Percentiles rank a stretch among this genome's conserved stretches.
These are phyloP conservation scores for Meandrusa payeni DNA, from an alignment of 2,888 invertebrate species.

Conservation along the genomic window DNA sequence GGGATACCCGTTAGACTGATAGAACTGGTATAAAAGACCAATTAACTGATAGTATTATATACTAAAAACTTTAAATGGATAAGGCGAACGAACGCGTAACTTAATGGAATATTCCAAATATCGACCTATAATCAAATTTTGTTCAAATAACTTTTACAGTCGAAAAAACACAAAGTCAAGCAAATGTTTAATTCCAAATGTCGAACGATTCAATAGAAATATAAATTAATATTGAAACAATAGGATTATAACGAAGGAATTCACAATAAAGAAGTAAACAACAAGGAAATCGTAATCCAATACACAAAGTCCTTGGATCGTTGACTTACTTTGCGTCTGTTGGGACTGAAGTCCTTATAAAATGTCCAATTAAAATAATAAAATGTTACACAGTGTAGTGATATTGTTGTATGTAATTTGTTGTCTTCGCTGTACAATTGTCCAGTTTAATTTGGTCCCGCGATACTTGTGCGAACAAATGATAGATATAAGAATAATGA, in stretches of 20 bases:
- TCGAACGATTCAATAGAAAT: too few species aligned
- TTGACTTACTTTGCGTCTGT: constrained; percentile 10
- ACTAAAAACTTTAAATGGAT: too few species aligned
- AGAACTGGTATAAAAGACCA: too few species aligned
- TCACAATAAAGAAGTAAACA: constrained; percentile 9
- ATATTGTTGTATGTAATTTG: constrained; percentile 26
- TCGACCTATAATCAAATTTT: too few species aligned
- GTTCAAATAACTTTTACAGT: too few species aligned
- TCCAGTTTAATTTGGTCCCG: constrained; percentile 42
- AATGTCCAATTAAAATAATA: constrained; percentile 36
- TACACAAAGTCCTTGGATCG: constrained; percentile 3
- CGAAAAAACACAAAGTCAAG: too few species aligned
- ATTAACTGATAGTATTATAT: too few species aligned
- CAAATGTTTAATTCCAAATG: too few species aligned
- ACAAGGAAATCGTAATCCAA: constrained; percentile 18
- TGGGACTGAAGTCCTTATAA: constrained; percentile 24
- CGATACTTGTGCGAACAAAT: constrained; percentile 45
- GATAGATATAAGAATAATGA: constrained; percentile 38
- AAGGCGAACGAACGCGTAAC: too few species aligned
- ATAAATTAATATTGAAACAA: constrained; percentile 18
- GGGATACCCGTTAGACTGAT: too few species aligned
- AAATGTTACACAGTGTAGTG: constrained; percentile 28
- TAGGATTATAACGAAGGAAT: background rate
- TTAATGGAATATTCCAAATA: too few species aligned
- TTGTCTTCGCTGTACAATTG: constrained; percentile 36